Evolutionary conservation across 2,888 invertebrate species (phyloP).

Genomic region (Oscheius sp.): DNA sequence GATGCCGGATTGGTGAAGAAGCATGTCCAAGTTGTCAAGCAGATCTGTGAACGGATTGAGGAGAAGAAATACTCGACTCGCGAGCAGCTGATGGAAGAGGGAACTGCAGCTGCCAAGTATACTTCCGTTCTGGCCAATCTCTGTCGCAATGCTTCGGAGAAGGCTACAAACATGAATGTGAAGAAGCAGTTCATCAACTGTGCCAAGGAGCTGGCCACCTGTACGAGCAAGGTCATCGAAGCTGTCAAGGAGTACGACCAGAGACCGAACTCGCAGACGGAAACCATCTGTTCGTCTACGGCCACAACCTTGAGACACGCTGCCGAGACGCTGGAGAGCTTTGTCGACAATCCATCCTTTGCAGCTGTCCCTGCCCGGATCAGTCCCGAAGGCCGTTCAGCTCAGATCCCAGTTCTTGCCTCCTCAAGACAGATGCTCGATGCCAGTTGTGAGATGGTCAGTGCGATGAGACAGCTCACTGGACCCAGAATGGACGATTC

Average conservation of each 20-base stretch:
- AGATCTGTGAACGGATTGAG: conserved; percentile 81
- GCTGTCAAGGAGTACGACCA: conserved; percentile 87
- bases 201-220: conserved; percentile 95
- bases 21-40: conserved; percentile 89
- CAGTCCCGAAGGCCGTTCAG: conserved; percentile 79
- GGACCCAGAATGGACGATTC: conserved; percentile 85
- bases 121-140: conserved; percentile 94
- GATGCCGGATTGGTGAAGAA: conserved; percentile 89
- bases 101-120: conserved; percentile 91
- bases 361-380: conserved; percentile 91
- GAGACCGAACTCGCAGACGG: conserved; percentile 77
- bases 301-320: conserved; percentile 89
- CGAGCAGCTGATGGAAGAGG: conserved; percentile 54
- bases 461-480: conserved; percentile 80
- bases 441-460: conserved; percentile 88
- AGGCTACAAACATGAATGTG: conserved; percentile 85
- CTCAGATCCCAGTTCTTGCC: conserved; percentile 87
- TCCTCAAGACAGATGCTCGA: conserved; percentile 80
- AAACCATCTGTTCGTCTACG: conserved; percentile 77
- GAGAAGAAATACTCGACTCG: conserved; percentile 47
- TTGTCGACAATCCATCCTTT: conserved; percentile 93
- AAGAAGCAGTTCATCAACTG: conserved; percentile 96
- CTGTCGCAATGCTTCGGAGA: conserved; percentile 90
- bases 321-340: conserved; percentile 89
- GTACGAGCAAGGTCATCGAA: conserved; percentile 91